Percentiles rank a stretch among this genome's conserved stretches.
phyloP scores from a whole-genome alignment of 2,797 vertebrate species.

The Simalia tracyae region DNA sequence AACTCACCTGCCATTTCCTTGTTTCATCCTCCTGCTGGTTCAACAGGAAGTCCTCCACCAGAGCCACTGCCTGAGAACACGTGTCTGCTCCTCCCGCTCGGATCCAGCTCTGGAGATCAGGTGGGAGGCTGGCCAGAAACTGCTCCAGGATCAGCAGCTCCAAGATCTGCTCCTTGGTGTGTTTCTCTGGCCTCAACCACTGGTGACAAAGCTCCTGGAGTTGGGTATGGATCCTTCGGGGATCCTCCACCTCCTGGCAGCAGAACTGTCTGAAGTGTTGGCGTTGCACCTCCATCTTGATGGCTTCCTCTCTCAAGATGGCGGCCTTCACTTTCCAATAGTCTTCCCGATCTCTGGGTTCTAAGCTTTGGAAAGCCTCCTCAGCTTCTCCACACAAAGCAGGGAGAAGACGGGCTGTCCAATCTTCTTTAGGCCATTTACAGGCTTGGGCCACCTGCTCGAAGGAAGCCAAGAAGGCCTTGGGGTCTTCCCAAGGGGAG shows the following conservation, averaged over 20 bases:
- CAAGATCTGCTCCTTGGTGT: conserved; percentile 14
- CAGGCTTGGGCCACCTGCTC: neutral
- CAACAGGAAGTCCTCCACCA: conserved; percentile 10
- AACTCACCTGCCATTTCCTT: conserved; percentile 8
- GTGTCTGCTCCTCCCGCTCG: conserved; percentile 23
- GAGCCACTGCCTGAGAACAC: conserved; percentile 8
- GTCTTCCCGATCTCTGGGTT: neutral
- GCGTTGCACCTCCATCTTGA: neutral
- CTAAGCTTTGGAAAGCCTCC: neutral
- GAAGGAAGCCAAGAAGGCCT: neutral
- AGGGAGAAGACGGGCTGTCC: neutral
- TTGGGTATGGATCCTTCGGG: conserved; percentile 18
- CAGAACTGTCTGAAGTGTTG: conserved; percentile 1
- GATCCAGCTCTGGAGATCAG: conserved; percentile 35
- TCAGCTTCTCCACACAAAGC: neutral
- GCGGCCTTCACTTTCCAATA: conserved; percentile 12
- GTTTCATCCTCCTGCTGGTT: neutral
- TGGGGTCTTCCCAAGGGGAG: neutral
- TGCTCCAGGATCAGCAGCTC: conserved; percentile 27
- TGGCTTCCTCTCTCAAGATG: conserved; percentile 6
- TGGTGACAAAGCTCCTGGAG: conserved; percentile 30
- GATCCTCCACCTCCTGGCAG: conserved; percentile 9
- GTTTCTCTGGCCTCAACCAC: conserved; percentile 3
- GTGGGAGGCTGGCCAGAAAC: conserved; percentile 24
- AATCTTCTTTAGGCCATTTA: neutral